These are phyloP conservation scores for Drosophila guanche DNA, from an alignment of 1,140 invertebrate species.

Conservation along the genomic window DNA sequence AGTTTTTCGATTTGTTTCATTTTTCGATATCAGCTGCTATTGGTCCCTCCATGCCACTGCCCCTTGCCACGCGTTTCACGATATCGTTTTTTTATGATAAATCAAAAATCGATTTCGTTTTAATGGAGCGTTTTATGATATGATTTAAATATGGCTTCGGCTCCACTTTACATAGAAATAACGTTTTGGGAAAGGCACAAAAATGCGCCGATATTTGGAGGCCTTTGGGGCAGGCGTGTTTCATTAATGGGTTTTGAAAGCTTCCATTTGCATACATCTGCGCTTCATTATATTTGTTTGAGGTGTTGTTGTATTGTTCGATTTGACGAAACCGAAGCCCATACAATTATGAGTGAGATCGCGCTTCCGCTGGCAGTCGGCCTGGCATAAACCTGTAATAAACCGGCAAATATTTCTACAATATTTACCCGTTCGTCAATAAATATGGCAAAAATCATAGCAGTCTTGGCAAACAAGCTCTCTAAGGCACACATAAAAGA, in stretches of 20 bases:
- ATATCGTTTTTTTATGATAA: conserved; percentile 43
- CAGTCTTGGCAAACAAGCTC: too few relatives aligned
- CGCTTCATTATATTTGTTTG: conserved; percentile 8
- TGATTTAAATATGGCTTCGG: conserved; percentile 45
- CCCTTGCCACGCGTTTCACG: too few relatives aligned
- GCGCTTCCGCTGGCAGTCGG: too few relatives aligned
- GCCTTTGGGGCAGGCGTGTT: conserved; percentile 25
- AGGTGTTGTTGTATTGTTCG: background rate
- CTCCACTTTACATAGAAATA: background rate
- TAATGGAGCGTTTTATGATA: conserved; percentile 23
- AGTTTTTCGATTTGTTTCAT: conserved; percentile 29
- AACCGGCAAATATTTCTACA: too few relatives aligned
- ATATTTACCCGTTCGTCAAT: too few relatives aligned
- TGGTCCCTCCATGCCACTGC: background rate
- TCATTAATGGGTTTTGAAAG: conserved; percentile 58
- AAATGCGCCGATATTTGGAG: conserved; percentile 27
- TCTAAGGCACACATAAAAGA: too few relatives aligned
- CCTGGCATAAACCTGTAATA: too few relatives aligned
- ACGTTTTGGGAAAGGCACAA: background rate
- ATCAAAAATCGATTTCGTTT: conserved; percentile 51
- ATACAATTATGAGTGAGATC: conserved; percentile 4
- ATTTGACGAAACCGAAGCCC: too few relatives aligned
- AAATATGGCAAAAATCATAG: too few relatives aligned
- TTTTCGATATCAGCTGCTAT: conserved; percentile 9
- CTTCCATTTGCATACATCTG: conserved; percentile 43